Evolutionary conservation across 2,113 vertebrate genomes (phyloP), one percentile per base, ranked within the genome.

Genomic region (Tetraodon nigroviridis): DNA sequence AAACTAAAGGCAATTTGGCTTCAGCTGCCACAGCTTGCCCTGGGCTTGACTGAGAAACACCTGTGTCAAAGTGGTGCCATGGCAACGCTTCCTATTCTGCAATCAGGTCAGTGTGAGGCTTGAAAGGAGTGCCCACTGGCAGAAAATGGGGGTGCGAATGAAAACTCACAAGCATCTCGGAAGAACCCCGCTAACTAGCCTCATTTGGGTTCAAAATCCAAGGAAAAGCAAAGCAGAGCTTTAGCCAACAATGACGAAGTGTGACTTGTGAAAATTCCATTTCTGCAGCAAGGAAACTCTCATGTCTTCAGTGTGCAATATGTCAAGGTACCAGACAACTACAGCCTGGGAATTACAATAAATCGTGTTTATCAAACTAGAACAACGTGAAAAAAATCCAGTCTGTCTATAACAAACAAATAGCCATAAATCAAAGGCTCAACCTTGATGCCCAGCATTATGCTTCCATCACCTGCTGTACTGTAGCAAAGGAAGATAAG

Each of bases 41-140:
- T 73, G 67, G 69, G 81, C 75, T 70, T 73, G 78, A 81, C 84
- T 81, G 71, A 67, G 64, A 75, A 86, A 79, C 84, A 87, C 83
- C 80, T 86, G 75, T 58, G 77, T 83, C 70, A 82, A 78, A 81
- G 71, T 50, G 71, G 65, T 79, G 80, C 79, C 79, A 87, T 80
- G 69, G 81, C 81, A 86, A 84, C 73, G 21, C 78, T 83, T 84
- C 82, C 75, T 79, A 58, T 61, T 78, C 76, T 70, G 70, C 75
- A 72, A 81, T 83, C 80, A 81, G 78, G 73, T 74, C 75, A 73
- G 71, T 45, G 5, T 63, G 57, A 73, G 27, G 60, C 44, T 71
- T 54, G 24, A 72, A 69, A 73, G 51, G 49, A 48, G 41, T 71
- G 54, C 66, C 58, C 37, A 78, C 50, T 69, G 79, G 70, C 71